These are phyloP conservation scores for Neuroscelio doddi DNA, from an alignment of 2,888 invertebrate genomes.

Conservation along the genomic window DNA sequence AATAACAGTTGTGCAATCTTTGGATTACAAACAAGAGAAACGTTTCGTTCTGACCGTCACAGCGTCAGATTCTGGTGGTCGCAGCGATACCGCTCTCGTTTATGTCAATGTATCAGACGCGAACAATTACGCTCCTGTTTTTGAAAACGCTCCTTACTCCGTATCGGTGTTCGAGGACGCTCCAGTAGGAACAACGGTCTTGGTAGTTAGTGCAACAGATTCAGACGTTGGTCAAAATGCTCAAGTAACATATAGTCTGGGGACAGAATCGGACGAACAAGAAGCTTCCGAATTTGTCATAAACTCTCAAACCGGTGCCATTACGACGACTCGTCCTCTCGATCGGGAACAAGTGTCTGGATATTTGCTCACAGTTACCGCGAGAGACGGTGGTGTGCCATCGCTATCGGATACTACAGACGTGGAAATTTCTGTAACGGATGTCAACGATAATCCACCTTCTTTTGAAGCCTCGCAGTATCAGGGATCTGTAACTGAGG, in stretches of 20 bases:
- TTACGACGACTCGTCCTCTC: slow-evolving; percentile 86
- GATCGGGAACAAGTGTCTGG: slow-evolving; percentile 87
- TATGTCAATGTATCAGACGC: slow-evolving; percentile 95
- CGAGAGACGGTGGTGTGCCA: slow-evolving; percentile 93
- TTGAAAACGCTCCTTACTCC: slow-evolving; percentile 94
- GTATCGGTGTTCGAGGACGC: slow-evolving; percentile 95
- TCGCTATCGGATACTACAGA: slow-evolving; percentile 94
- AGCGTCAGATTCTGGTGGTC: slow-evolving; percentile 91
- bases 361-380: slow-evolving; percentile 92
- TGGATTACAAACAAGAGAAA: slow-evolving; percentile 94
- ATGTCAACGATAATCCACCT: slow-evolving; percentile 97
- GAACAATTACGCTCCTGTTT: slow-evolving; percentile 94
- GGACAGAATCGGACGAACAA: slow-evolving; percentile 77
- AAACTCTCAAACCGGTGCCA: slow-evolving; percentile 93
- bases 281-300: slow-evolving; percentile 82
- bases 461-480: slow-evolving; percentile 88
- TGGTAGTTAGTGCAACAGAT: slow-evolving; percentile 93
- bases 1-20: slow-evolving; percentile 90
- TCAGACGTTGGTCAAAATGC: slow-evolving; percentile 97
- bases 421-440: slow-evolving; percentile 94
- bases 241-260: slow-evolving; percentile 85
- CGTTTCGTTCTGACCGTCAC: slow-evolving; percentile 89
- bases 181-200: slow-evolving; percentile 90
- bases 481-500: slow-evolving; percentile 88
- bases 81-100: slow-evolving; percentile 90